Conservation (phyloP, 1,140 invertebrate species). For the Euborellia annulipes region DNA sequence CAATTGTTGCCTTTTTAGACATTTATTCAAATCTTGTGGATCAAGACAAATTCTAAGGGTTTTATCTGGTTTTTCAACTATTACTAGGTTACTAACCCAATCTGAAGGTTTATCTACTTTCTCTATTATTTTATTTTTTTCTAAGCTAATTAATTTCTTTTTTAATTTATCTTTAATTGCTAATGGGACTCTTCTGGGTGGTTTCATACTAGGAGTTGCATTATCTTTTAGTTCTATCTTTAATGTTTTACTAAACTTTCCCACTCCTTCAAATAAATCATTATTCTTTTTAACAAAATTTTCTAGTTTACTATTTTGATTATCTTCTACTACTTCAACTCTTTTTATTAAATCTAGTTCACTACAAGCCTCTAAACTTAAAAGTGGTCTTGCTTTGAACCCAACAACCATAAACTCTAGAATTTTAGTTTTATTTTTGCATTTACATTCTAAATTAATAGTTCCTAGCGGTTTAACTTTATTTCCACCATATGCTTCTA, state of each 20-base stretch:
- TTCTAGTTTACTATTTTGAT: neutral
- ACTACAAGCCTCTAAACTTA: constrained; percentile 10
- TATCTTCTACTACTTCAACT: neutral
- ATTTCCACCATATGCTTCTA: constrained; percentile 14
- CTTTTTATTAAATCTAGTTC: constrained; percentile 5
- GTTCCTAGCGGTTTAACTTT: constrained; percentile 12
- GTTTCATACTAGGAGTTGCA: constrained; percentile 17
- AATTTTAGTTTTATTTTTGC: neutral
- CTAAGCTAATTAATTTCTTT: constrained; percentile 18
- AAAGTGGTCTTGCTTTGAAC: constrained; percentile 5
- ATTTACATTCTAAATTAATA: neutral
- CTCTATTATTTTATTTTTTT: constrained; percentile 11
- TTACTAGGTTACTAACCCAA: constrained; percentile 5
- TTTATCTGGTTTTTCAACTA: constrained; percentile 7
- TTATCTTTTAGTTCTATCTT: constrained; percentile 12
- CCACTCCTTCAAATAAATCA: constrained; percentile 3
- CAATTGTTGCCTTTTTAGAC: constrained; percentile 5
- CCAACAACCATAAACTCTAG: constrained; percentile 7
- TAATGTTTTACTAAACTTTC: constrained; percentile 3
- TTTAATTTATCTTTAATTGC: constrained; percentile 19
- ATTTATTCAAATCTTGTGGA: constrained; percentile 7
- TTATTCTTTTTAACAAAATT: constrained; percentile 1
- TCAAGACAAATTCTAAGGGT: constrained; percentile 7
- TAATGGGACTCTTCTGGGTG: constrained; percentile 23
- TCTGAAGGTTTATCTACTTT: constrained; percentile 6